phyloP scores from a whole-genome alignment of 2,888 invertebrate genomes.

The Masnerella sp. region DNA sequence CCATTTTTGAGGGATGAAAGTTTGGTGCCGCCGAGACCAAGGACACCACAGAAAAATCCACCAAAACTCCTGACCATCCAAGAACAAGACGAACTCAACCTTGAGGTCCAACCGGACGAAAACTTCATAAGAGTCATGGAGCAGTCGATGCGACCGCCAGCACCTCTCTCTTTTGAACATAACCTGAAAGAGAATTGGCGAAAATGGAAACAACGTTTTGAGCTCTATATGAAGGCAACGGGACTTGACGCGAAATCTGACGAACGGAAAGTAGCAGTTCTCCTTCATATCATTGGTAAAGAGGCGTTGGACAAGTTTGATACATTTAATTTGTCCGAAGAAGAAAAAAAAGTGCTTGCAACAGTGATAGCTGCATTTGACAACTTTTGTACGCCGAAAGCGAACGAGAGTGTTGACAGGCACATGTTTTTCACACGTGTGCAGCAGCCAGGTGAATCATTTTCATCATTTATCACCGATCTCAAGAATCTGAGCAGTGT shows the following conservation, averaged over 20 bases:
- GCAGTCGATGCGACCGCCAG: slow-evolving; percentile 48
- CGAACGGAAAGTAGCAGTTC: slow-evolving; percentile 62
- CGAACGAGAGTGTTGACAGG: slow-evolving; percentile 56
- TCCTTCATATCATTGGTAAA: slow-evolving; percentile 63
- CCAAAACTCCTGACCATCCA: background rate
- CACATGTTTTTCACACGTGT: slow-evolving; percentile 61
- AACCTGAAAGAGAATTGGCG: slow-evolving; percentile 63
- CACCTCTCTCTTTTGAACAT: slow-evolving; percentile 45
- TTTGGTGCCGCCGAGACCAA: too few species aligned
- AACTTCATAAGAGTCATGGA: slow-evolving; percentile 30
- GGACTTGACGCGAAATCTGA: slow-evolving; percentile 58
- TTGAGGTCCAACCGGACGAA: background rate
- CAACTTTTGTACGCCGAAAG: slow-evolving; percentile 51
- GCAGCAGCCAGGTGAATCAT: slow-evolving; percentile 57
- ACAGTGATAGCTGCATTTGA: slow-evolving; percentile 60
- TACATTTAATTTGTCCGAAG: slow-evolving; percentile 60
- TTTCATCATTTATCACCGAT: slow-evolving; percentile 39
- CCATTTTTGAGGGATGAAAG: background rate
- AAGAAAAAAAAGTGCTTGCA: slow-evolving; percentile 41
- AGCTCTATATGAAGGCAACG: slow-evolving; percentile 62
- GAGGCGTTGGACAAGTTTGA: slow-evolving; percentile 65
- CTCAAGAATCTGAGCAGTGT: slow-evolving; percentile 49
- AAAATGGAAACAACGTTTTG: slow-evolving; percentile 60
- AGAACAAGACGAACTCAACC: background rate
- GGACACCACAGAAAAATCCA: too few species aligned